Evolutionary conservation across 2,797 vertebrate genomes (phyloP).

Genomic region (Cyprinodon diabolis): DNA sequence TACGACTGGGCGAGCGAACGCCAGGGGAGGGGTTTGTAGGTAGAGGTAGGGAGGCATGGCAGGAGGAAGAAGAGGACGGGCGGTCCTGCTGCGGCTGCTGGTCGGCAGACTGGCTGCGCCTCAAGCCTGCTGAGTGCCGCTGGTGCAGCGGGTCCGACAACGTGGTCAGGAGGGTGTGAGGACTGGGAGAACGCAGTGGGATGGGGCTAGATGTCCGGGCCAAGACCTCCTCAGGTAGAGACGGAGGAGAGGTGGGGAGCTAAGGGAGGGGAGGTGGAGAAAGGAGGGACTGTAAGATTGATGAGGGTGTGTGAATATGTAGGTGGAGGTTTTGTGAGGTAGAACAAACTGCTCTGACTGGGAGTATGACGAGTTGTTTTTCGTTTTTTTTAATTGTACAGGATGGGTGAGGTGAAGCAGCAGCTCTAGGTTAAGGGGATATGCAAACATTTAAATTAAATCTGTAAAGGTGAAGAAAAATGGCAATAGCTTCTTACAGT

Average conservation of each 20-base stretch:
- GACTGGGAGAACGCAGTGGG: slow-evolving; percentile 86
- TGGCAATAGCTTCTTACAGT: not conserved
- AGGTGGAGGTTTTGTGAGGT: slow-evolving; percentile 28
- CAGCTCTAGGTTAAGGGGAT: slow-evolving; percentile 8
- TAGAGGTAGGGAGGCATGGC: slow-evolving; percentile 69
- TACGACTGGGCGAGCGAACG: slow-evolving; percentile 81
- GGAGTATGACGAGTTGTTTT: slow-evolving; percentile 17
- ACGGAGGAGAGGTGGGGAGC: slow-evolving; percentile 89
- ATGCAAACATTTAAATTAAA: slow-evolving; percentile 25
- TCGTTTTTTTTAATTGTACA: not conserved
- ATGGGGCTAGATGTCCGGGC: slow-evolving; percentile 86
- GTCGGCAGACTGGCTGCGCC: slow-evolving; percentile 88
- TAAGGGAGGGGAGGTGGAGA: slow-evolving; percentile 75
- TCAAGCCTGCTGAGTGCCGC: slow-evolving; percentile 79
- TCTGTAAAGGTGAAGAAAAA: slow-evolving; percentile 20
- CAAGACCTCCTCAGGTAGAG: slow-evolving; percentile 84
- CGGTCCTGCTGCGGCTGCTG: slow-evolving; percentile 73
- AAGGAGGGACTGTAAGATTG: slow-evolving; percentile 81
- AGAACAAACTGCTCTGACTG: slow-evolving; percentile 7
- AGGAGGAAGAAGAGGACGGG: slow-evolving; percentile 74
- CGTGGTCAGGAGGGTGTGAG: slow-evolving; percentile 85
- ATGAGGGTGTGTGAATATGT: slow-evolving; percentile 69
- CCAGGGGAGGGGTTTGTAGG: slow-evolving; percentile 68
- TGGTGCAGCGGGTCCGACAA: slow-evolving; percentile 86
- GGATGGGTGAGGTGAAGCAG: not conserved